Conservation (phyloP, 2,888 invertebrate genomes). For the Bembecia ichneumoniformis region DNA sequence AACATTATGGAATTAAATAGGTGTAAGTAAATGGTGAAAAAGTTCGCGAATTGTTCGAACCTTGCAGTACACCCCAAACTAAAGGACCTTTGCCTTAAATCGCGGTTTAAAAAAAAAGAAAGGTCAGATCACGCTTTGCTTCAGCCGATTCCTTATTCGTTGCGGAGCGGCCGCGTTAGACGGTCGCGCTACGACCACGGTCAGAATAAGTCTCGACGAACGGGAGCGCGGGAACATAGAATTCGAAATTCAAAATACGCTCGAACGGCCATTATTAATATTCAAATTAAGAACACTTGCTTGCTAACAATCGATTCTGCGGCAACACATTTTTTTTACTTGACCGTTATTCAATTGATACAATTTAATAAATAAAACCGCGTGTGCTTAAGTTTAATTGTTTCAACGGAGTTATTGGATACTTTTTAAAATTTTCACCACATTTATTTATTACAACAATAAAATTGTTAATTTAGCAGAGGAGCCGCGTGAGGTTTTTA, state of each 20-base stretch:
- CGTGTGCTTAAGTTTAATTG: constrained; percentile 50
- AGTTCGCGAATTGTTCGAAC: constrained; percentile 20
- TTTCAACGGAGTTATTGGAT: constrained; percentile 52
- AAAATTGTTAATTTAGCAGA: constrained; percentile 66
- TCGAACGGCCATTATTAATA: constrained; percentile 1
- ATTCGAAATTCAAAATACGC: not conserved
- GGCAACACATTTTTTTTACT: too few relatives aligned
- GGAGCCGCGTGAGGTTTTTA: constrained; percentile 63
- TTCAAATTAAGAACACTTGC: constrained; percentile 19
- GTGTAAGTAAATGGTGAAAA: constrained; percentile 34
- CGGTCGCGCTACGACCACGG: constrained; percentile 41
- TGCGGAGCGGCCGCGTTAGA: constrained; percentile 53
- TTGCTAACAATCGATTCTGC: constrained; percentile 9
- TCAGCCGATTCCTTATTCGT: constrained; percentile 46
- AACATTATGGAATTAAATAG: too few relatives aligned
- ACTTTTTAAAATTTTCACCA: constrained; percentile 53
- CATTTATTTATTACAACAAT: constrained; percentile 35
- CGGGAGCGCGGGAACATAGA: constrained; percentile 63
- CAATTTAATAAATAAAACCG: constrained; percentile 39
- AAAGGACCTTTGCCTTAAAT: constrained; percentile 50
- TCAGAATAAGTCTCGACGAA: constrained; percentile 17
- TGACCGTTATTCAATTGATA: too few relatives aligned
- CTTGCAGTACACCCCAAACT: constrained; percentile 59
- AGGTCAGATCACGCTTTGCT: constrained; percentile 28
- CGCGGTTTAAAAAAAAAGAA: constrained; percentile 55